Percentiles rank a stretch among this genome's conserved stretches.
phyloP scores from a whole-genome alignment of 2,888 invertebrate species.

The Orthosia gracilis region DNA sequence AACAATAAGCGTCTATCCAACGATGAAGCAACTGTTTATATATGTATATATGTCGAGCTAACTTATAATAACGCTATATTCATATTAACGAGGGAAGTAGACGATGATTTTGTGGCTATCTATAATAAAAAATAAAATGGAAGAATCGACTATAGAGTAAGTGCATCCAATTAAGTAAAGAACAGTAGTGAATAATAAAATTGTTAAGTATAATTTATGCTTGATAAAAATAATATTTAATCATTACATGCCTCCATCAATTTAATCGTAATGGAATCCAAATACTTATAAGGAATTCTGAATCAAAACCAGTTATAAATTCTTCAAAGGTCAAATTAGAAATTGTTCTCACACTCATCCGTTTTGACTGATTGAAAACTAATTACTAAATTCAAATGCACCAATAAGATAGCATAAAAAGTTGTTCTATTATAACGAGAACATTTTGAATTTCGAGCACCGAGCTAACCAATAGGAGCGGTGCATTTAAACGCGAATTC shows the following conservation, averaged over 20 bases:
- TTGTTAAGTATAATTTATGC: not conserved
- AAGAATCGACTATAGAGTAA: no score
- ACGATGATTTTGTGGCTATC: no score
- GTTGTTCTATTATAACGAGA: slow-evolving; percentile 73
- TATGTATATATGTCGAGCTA: no score
- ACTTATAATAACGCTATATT: no score
- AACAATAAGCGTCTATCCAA: no score
- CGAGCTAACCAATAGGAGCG: slow-evolving; percentile 80
- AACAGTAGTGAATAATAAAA: no score
- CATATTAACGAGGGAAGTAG: no score
- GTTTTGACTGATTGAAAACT: slow-evolving; percentile 70
- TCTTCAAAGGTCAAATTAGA: slow-evolving; percentile 63
- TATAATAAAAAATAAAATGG: no score
- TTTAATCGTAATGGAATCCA: not conserved
- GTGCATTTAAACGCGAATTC: slow-evolving; percentile 86
- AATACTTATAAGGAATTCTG: slow-evolving; percentile 16
- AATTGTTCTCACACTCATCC: slow-evolving; percentile 47
- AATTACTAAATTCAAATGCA: slow-evolving; percentile 78
- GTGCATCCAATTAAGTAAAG: no score
- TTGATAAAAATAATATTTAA: not conserved
- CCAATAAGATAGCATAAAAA: slow-evolving; percentile 75
- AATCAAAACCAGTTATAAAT: slow-evolving; percentile 46
- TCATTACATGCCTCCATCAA: not conserved
- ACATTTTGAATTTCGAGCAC: slow-evolving; percentile 79
- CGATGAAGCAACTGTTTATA: no score